Evolutionary conservation across 1,140 invertebrate species (phyloP), one percentile per base, ranked within the genome.

Genomic region (Heliconius hewitsoni): DNA sequence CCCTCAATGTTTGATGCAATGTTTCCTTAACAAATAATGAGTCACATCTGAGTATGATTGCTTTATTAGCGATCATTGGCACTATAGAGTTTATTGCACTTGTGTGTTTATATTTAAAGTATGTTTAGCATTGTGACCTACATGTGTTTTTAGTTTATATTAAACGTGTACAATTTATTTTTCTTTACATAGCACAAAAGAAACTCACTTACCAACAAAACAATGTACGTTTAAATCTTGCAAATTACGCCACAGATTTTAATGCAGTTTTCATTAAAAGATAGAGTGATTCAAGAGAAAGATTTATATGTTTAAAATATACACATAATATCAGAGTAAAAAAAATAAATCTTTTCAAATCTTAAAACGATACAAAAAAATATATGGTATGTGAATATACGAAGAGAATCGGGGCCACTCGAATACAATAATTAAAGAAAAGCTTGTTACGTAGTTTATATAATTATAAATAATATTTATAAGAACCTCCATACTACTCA

Each of bases 1-100:
- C n/a, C 72, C 79, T 79, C 78, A 81, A 86, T 85, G 86, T 84
- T 84, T 87, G 87, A 88, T 90, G 85, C 88, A 89, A 90, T 87
- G 86, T 88, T 84, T 88, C 83, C 88, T 90, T 82, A 84, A 81
- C 84, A 88, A 90, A 90, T 84, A 88, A 86, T 92, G 90, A 92
- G 60, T 91, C 89, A 91, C 79, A 81, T 72, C 84, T 81, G 76
- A 74, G 78, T 84, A 80, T 80, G 83, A 86, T 85, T 86, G 80
- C 82, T 86, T 82, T 80, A 71, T 76, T 81, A 79, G 80, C 85
- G 87, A 90, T 84, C 89, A 85, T 87, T 91, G 87, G 88, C 89
- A 87, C 83, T 82, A 79, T 73, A 18, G 85, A 86, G 88, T 90
- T 89, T 90, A 89, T 88, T 90, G 88, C 85, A 87, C 86, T 84